Evolutionary conservation across 2,888 invertebrate genomes (phyloP).

Genomic region (Endotricha flammealis): DNA sequence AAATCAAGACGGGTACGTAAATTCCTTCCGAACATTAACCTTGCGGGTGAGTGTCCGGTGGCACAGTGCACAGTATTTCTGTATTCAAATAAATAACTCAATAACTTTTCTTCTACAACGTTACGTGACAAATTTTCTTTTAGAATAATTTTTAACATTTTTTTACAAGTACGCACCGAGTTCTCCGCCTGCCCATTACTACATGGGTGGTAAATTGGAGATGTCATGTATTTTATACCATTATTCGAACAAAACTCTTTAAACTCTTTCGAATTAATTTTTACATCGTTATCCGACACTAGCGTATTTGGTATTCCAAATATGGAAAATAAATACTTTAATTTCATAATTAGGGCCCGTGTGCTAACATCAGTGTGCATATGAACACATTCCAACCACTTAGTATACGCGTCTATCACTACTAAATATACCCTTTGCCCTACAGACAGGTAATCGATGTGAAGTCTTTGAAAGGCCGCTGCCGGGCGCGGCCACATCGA

Average conservation of each 20-base stretch:
- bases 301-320: constrained; percentile 19
- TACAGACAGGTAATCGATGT: constrained; percentile 21
- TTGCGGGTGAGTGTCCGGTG: not conserved
- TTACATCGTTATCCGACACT: constrained; percentile 23
- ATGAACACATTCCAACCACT: constrained; percentile 20
- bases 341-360: constrained; percentile 13
- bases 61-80: not conserved
- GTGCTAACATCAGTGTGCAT: constrained; percentile 17
- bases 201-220: constrained; percentile 21
- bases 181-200: constrained; percentile 17
- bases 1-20: not conserved
- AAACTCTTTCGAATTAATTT: constrained; percentile 19
- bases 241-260: constrained; percentile 16
- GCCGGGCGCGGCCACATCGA: constrained; percentile 18
- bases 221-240: constrained; percentile 20
- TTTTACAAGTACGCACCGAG: constrained; percentile 19
- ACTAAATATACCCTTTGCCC: constrained; percentile 16
- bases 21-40: not conserved
- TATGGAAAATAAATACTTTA: constrained; percentile 16
- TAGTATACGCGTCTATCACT: constrained; percentile 15
- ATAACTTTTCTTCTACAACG: constrained; percentile 11
- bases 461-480: constrained; percentile 16
- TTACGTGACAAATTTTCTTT: constrained; percentile 8
- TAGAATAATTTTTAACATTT: constrained; percentile 19
- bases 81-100: constrained; percentile 16